Evolutionary conservation across 1,140 invertebrate genomes (phyloP).

Genomic region (Philaenus spumarius): DNA sequence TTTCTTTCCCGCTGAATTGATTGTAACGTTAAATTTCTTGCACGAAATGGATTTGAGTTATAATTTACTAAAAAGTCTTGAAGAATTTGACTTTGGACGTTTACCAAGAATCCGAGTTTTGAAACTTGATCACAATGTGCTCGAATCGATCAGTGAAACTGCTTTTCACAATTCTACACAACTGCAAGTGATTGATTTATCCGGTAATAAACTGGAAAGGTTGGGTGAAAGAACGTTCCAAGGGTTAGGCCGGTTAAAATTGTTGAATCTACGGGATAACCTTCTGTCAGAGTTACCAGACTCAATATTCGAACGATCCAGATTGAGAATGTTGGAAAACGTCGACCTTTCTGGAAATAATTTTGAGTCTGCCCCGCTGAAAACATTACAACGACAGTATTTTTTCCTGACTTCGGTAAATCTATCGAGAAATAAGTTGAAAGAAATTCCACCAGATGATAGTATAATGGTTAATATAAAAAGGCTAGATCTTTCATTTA

Average conservation of each 20-base stretch:
- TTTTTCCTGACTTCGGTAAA: conserved; percentile 71
- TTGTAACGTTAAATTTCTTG: conserved; percentile 57
- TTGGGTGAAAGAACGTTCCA: conserved; percentile 75
- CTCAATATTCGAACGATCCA: conserved; percentile 71
- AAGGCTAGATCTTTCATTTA: conserved; percentile 76
- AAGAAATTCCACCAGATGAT: conserved; percentile 71
- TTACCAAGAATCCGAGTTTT: conserved; percentile 61
- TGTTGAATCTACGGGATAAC: conserved; percentile 69
- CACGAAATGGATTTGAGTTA: conserved; percentile 64
- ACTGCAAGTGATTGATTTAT: conserved; percentile 71
- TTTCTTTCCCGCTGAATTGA: conserved; percentile 73
- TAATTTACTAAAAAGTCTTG: conserved; percentile 68
- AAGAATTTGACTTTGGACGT: conserved; percentile 77
- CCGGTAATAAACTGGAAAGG: conserved; percentile 63
- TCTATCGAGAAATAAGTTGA: conserved; percentile 69
- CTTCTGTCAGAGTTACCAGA: conserved; percentile 65
- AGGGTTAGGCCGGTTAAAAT: conserved; percentile 65
- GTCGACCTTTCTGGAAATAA: conserved; percentile 72
- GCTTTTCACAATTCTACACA: conserved; percentile 87
- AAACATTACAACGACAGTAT: conserved; percentile 72
- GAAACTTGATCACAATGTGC: conserved; percentile 61
- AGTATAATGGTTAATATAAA: conserved; percentile 83
- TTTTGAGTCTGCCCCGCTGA: conserved; percentile 69
- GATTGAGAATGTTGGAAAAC: conserved; percentile 70
- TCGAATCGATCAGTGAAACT: conserved; percentile 75